phyloP scores from a whole-genome alignment of 2,797 vertebrate species.

The Notoglanidium macrostoma region DNA sequence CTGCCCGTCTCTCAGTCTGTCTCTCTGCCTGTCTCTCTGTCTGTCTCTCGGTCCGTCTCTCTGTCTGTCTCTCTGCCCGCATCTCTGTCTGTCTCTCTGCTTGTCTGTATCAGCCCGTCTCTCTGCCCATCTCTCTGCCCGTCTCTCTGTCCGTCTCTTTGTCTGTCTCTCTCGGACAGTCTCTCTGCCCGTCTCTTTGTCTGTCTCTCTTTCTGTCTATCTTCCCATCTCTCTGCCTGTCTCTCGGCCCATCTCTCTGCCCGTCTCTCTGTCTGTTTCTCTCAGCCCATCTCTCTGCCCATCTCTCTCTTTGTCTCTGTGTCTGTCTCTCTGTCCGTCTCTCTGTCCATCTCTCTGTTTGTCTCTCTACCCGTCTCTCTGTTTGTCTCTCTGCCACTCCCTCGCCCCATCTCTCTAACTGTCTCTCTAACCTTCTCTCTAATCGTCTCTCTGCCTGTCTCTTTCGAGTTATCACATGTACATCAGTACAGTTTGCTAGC shows the following conservation, averaged over 20 bases:
- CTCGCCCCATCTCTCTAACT: background rate
- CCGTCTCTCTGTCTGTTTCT: background rate
- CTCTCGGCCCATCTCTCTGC: too few relatives aligned
- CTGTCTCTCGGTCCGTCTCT: background rate
- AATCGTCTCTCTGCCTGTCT: background rate
- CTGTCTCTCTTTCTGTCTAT: background rate
- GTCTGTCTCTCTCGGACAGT: background rate
- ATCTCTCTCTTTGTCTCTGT: background rate
- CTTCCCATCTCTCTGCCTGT: background rate
- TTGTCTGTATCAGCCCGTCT: too few relatives aligned
- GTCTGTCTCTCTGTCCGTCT: background rate
- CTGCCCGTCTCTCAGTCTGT: background rate
- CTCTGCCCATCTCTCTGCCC: background rate
- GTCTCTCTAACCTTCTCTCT: background rate
- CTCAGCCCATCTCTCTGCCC: background rate
- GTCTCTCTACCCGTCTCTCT: too few relatives aligned
- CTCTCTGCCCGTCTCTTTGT: background rate
- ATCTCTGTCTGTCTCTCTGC: background rate
- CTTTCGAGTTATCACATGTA: too few relatives aligned
- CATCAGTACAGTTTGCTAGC: too few relatives aligned
- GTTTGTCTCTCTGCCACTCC: background rate
- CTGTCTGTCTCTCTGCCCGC: background rate
- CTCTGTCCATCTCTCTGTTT: slow-evolving; percentile 4
- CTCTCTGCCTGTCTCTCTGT: background rate
- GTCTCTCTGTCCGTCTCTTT: background rate